Conservation (phyloP, 1,140 invertebrate species). For the Trichonephila clavata region DNA sequence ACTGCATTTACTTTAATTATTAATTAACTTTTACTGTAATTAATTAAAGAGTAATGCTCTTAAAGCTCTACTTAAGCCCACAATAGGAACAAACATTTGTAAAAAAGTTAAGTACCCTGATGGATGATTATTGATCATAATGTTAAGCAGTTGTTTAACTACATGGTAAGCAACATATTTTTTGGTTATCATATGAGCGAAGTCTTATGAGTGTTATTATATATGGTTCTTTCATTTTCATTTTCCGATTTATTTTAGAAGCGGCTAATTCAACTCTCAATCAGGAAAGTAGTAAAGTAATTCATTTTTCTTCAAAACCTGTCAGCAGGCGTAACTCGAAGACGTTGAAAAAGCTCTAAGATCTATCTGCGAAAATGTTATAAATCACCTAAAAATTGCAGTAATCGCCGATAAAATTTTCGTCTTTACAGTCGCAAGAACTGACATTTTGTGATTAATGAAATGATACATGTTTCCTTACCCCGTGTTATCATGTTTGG, state of each 20-base stretch:
- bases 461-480: slow-evolving; percentile 63
- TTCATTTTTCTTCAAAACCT: slow-evolving; percentile 57
- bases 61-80: no score
- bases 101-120: no score
- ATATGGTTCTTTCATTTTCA: not conserved
- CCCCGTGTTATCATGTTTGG: slow-evolving; percentile 62
- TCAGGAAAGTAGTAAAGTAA: slow-evolving; percentile 41
- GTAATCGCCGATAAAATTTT: slow-evolving; percentile 69
- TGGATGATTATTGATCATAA: no score
- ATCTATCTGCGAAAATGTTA: slow-evolving; percentile 66
- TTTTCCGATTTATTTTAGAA: slow-evolving; percentile 28
- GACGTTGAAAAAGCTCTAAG: slow-evolving; percentile 11
- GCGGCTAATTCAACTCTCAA: slow-evolving; percentile 50
- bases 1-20: no score
- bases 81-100: no score
- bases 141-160: not conserved
- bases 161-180: not conserved
- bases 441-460: slow-evolving; percentile 74
- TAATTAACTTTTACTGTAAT: no score
- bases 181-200: no score
- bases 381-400: slow-evolving; percentile 75
- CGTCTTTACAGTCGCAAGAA: slow-evolving; percentile 59
- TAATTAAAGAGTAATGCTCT: no score
- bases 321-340: slow-evolving; percentile 37
- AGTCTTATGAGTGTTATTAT: not conserved